Conservation (phyloP, 1,140 invertebrate genomes). For the Drosophila grimshawi region DNA sequence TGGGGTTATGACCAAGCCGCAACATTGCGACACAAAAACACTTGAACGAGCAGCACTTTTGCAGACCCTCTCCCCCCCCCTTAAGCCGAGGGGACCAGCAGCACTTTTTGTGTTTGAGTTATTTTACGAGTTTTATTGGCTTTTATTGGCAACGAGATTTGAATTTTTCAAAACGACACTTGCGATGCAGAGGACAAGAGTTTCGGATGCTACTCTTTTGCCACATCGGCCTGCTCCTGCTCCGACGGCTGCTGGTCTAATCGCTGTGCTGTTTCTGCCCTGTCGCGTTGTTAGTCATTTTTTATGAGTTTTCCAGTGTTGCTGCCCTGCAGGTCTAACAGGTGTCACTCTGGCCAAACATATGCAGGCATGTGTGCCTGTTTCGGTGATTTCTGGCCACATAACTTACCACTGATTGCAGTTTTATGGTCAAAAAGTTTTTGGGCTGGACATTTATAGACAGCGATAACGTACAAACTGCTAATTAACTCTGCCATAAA, state of each 20-base stretch:
- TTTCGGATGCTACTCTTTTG: conserved; percentile 10
- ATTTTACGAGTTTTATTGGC: conserved; percentile 84
- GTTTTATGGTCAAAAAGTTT: conserved; percentile 78
- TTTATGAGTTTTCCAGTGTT: conserved; percentile 49
- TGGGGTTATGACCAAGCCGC: conserved; percentile 62
- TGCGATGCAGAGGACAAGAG: conserved; percentile 33
- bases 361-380: conserved; percentile 3
- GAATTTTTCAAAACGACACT: conserved; percentile 83
- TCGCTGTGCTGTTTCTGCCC: conserved; percentile 26
- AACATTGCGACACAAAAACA: conserved; percentile 78
- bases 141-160: conserved; percentile 84
- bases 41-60: conserved; percentile 57
- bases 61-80: not conserved
- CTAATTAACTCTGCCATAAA: conserved; percentile 73
- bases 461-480: conserved; percentile 68
- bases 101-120: conserved; percentile 68
- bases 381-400: conserved; percentile 59
- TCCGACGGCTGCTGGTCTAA: conserved; percentile 14
- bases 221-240: not conserved
- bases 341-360: conserved; percentile 39
- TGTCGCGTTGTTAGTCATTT: conserved; percentile 65
- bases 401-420: conserved; percentile 82
- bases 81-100: conserved; percentile 1
- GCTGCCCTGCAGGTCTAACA: conserved; percentile 53
- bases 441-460: conserved; percentile 32